Evolutionary conservation across 1,140 invertebrate genomes (phyloP).

Genomic region (Papilio polytes): DNA sequence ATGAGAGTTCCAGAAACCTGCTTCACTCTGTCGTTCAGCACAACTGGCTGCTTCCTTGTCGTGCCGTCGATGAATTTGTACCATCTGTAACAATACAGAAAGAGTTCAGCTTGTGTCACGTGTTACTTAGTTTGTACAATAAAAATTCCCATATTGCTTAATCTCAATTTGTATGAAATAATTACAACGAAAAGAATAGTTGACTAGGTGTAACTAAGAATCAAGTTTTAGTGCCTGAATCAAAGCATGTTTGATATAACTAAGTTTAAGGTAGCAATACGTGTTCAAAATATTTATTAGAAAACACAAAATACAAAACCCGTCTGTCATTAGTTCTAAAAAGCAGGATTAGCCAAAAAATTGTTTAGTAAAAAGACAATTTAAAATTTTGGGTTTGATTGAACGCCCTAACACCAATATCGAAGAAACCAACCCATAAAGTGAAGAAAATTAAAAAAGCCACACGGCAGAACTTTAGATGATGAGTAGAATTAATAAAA

Average conservation of each 20-base stretch:
- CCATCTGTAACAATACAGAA: constrained; percentile 91
- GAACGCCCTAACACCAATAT: constrained; percentile 28
- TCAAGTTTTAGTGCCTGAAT: constrained; percentile 20
- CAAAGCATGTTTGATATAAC: constrained; percentile 10
- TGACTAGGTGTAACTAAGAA: constrained; percentile 25
- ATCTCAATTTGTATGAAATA: constrained; percentile 6
- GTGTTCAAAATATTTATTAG: background rate
- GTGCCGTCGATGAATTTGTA: constrained; percentile 96
- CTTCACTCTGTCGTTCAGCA: constrained; percentile 93
- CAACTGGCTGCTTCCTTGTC: constrained; percentile 92
- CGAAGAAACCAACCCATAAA: constrained; percentile 9
- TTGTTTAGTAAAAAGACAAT: background rate
- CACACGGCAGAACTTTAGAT: constrained; percentile 18
- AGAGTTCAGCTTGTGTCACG: constrained; percentile 53
- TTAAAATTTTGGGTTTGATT: background rate
- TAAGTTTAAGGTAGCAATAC: background rate
- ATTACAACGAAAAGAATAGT: constrained; percentile 9
- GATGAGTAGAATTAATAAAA: constrained; percentile 19
- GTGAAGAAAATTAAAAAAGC: constrained; percentile 20
- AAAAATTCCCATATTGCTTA: background rate
- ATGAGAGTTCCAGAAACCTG: constrained; percentile 97
- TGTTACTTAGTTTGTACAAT: background rate
- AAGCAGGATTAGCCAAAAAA: background rate
- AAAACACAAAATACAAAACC: background rate
- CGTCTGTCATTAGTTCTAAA: background rate